Evolutionary conservation across 2,888 invertebrate species (phyloP).

Genomic region (Priocnemis perturbator): DNA sequence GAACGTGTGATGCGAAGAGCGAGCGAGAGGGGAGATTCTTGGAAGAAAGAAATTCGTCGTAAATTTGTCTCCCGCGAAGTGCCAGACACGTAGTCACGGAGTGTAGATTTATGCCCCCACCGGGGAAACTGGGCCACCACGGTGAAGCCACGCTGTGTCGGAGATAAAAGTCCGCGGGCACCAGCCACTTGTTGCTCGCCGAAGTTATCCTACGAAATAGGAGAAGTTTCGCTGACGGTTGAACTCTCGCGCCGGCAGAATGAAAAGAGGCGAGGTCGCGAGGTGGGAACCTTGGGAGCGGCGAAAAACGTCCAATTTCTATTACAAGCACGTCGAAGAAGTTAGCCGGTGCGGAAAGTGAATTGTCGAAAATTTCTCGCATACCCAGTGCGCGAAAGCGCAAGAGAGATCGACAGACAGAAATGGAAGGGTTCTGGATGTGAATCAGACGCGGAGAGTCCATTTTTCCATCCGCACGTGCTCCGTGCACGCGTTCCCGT

Average conservation of each 20-base stretch:
- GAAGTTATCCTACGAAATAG: slow-evolving; percentile 6
- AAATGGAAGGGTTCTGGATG: too few species aligned
- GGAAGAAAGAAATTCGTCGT: slow-evolving; percentile 18
- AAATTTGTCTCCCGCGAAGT: slow-evolving; percentile 39
- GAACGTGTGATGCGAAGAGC: neutral
- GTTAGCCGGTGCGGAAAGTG: neutral
- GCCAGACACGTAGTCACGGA: neutral
- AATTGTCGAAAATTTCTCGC: neutral
- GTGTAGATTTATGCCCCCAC: slow-evolving; percentile 42
- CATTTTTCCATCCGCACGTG: too few species aligned
- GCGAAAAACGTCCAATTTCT: neutral
- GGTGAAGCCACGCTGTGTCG: slow-evolving; percentile 27
- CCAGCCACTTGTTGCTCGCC: slow-evolving; percentile 51
- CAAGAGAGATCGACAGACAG: neutral
- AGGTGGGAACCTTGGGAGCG: neutral
- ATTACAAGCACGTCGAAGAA: neutral
- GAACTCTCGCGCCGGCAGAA: too few species aligned
- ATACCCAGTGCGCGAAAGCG: neutral
- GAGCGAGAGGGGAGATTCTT: slow-evolving; percentile 5
- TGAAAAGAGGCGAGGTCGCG: too few species aligned
- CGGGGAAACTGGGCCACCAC: slow-evolving; percentile 52
- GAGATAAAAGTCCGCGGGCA: slow-evolving; percentile 47
- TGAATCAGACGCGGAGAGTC: too few species aligned
- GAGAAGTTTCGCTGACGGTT: neutral
- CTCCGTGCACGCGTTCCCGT: neutral